phyloP scores from a whole-genome alignment of 2,888 invertebrate species.

The Ectemnius cavifrons region DNA sequence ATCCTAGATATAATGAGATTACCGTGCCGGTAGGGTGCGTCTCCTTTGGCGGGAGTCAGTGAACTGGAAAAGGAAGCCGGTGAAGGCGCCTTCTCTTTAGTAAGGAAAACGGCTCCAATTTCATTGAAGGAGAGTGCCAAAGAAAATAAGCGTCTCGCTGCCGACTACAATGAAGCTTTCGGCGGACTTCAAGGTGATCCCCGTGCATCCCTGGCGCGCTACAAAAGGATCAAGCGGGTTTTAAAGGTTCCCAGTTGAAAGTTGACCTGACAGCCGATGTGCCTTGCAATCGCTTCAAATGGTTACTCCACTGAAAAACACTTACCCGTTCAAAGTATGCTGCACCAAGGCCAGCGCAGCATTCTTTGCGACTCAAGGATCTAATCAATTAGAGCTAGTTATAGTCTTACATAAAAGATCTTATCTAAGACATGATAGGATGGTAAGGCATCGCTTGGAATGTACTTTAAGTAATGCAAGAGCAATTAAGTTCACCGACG shows the following conservation, averaged over 20 bases:
- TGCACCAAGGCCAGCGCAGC: not conserved
- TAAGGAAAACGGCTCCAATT: too few species aligned
- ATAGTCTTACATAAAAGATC: too few species aligned
- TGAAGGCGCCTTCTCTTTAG: not conserved
- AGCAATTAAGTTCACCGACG: too few species aligned
- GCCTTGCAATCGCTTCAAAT: too few species aligned
- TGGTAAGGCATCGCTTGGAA: too few species aligned
- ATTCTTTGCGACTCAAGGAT: too few species aligned
- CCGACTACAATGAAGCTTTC: constrained; percentile 67
- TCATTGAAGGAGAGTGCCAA: constrained; percentile 7
- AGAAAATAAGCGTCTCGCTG: constrained; percentile 51
- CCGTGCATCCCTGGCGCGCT: constrained; percentile 60
- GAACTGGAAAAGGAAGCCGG: not conserved
- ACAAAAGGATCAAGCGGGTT: constrained; percentile 67
- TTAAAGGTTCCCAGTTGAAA: constrained; percentile 13
- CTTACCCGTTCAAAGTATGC: not conserved
- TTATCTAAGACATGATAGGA: too few species aligned
- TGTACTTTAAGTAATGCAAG: too few species aligned
- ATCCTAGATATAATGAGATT: not conserved
- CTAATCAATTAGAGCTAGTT: too few species aligned
- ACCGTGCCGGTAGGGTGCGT: not conserved
- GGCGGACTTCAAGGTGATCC: constrained; percentile 64
- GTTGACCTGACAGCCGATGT: not conserved
- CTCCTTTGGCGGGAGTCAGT: not conserved
- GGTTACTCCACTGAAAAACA: too few species aligned